Conservation (phyloP, 1,140 invertebrate genomes). For the Aphis gossypii region DNA sequence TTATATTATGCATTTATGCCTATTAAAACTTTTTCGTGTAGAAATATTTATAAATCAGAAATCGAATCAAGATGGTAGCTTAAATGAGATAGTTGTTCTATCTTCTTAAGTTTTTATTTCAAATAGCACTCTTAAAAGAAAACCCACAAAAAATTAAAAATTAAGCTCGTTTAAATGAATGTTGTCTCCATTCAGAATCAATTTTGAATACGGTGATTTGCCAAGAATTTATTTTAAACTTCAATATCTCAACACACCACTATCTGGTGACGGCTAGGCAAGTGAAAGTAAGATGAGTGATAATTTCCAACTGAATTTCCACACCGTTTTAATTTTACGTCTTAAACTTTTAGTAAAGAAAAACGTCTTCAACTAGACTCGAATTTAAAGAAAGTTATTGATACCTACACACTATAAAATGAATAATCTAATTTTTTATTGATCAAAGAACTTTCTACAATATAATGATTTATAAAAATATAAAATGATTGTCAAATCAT, state of each 20-base stretch:
- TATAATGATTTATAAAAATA: not conserved
- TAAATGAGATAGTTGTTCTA: not conserved
- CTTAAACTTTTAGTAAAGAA: not conserved
- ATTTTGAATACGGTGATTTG: not conserved
- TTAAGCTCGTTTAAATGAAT: not conserved
- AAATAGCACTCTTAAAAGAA: not conserved
- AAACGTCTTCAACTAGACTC: not conserved
- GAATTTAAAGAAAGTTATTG: not conserved
- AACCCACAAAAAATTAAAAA: not conserved
- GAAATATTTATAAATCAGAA: not conserved
- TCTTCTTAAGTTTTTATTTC: not conserved
- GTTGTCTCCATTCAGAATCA: not conserved
- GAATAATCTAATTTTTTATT: not conserved
- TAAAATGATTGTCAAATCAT: not conserved
- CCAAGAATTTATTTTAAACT: not conserved
- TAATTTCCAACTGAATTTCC: too few relatives aligned
- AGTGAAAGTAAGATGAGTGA: too few relatives aligned
- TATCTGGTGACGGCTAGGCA: too few relatives aligned
- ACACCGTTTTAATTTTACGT: too few relatives aligned
- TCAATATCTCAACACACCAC: too few relatives aligned
- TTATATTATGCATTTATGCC: not conserved
- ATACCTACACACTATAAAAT: not conserved
- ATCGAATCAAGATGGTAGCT: not conserved
- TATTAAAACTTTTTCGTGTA: not conserved
- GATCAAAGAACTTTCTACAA: not conserved